Base-by-base conservation (phyloP, 2,888 invertebrate species). In the Alcis repandata region DNA sequence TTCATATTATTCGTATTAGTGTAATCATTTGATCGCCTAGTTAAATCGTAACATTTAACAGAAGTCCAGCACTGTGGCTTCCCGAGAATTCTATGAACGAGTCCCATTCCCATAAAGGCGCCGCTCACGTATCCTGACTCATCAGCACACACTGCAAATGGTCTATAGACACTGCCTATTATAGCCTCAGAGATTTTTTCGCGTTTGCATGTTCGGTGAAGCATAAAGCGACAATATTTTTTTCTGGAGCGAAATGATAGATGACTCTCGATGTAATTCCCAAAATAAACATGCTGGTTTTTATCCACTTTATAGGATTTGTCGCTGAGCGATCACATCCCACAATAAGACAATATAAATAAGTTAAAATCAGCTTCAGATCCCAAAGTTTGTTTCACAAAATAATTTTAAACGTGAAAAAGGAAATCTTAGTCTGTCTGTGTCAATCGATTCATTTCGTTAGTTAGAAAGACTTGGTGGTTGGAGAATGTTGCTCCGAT, bases 71-170 rank as follows among this genome's bases (percentile, higher is more conserved):
- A 32, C 32, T 17, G 15, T 32, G 11, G 32, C 17, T 15, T 2
- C 11, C 15, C 48, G 4, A 3, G 40, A 17, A 2, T 27, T 20
- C 40, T 40, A 40, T 22, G 53, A 40, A 20, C 20, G 15, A 40
- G 4, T 27, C 41, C 48, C 48, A 40, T 40, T 51, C 48, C 46
- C 58, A 53, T 58, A 59, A 63, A 41, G 27, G 40, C n/a, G 17
- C 17, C 49, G 43, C 20, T 45, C 22, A 36, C 62, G 69, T 71
- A 69, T 69, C 36, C 75, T 78, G 79, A 80, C 69, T 74, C 80
- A 77, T 75, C 77, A 72, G 64, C 72, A 80, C 71, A 78, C 76
- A 70, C 36, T 15, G 40, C 33, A 38, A 77, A 76, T 73, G 72
- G 71, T 72, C 72, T 68, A 68, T 32, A 69, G 69, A 68, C 59